Evolutionary conservation across 2,888 invertebrate genomes (phyloP), one percentile per base, ranked within the genome.

Genomic region (Orthosia cruda): DNA sequence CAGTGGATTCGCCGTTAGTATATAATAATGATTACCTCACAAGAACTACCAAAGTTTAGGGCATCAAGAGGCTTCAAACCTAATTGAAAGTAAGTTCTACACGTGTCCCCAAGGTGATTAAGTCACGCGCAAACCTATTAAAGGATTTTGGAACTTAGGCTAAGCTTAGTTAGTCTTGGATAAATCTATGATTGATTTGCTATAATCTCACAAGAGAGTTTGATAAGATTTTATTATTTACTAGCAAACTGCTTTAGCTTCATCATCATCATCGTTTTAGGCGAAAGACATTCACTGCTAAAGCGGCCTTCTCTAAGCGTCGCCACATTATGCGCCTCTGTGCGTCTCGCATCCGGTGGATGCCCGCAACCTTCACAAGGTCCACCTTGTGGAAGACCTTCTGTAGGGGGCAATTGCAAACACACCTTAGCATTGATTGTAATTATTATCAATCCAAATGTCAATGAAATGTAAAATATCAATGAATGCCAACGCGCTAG

Each of bases 81-180:
- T 45, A 45, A 67, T 67, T 67, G 18, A 57, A 57, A 57, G 49
- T 55, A 68, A 68, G 69, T 77, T 76, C 52, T 15, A 73, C 40
- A 50, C 15, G 67, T 26, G 12, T 65, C 1, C 13, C 23, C 5
- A 16, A 55, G 15, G 23, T 66, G 15, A 47, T 58, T 74, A 77
- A 68, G 57, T 57, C 49, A 74, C 23, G 40, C 32, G 11, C n/a
- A 32, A 76, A 55, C 5, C 32, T 45, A 40, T 15, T 7, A n/a
- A 15, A 73, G n/a, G 40, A 15, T 32, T 74, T 54, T 45, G 7
- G 9, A 13, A 20, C 20, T 64, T 26, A 16, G 55, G 23, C 18
- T 66, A 18, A 11, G 3, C 13, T 50, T 18, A 11, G 3, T 55
- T 18, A 15, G 4, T 3, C 13, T 76, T 11, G 4, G 12, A 40